Evolutionary conservation across 2,797 vertebrate genomes (phyloP), one percentile per base, ranked within the genome.

Genomic region (Aythya fuligula): DNA sequence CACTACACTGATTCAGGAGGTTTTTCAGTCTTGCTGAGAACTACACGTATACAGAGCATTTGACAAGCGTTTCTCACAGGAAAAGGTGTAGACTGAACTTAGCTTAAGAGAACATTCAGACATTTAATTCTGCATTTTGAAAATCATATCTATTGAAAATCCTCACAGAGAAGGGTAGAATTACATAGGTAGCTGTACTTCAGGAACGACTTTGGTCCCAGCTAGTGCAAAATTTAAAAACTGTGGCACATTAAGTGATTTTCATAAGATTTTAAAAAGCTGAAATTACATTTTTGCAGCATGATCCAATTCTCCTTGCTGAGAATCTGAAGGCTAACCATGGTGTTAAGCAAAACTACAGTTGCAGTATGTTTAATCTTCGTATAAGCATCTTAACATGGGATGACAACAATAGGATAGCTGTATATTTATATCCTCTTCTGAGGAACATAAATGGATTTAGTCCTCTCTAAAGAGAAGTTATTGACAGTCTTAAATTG

Each of bases 1-100:
- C 5, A 1, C 3, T 9, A 28, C 6, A 1, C 3, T 11, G 38
- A 53, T 3, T 0, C 15, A 19, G 5, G 15, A 47, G 45, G 12
- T 10, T 60, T 36, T n/a, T 0, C 6, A 17, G 22, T 38, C 80
- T 17, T 58, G 43, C 70, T 57, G 39, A 45, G 69, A 65, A 30
- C 11, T 27, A 38, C 32, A 36, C 34, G 43, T 0, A 3, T 21
- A 71, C 34, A 3, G 53, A 38, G 41, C 56, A 12, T 11, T 10
- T n/a, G 16, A 47, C 41, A 27, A 77, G 32, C 3, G 13, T 9
- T 64, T 65, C 58, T 65, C 4, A 1, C 30, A 78, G 73, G 14
- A 57, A 34, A 60, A 39, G 17, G 14, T 3, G 18, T 6, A 78
- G 34, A 9, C 25, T 38, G 56, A 73, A 47, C 34, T 77, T 61